Conservation (phyloP, 2,888 invertebrate species). For the Troides aeacus region DNA sequence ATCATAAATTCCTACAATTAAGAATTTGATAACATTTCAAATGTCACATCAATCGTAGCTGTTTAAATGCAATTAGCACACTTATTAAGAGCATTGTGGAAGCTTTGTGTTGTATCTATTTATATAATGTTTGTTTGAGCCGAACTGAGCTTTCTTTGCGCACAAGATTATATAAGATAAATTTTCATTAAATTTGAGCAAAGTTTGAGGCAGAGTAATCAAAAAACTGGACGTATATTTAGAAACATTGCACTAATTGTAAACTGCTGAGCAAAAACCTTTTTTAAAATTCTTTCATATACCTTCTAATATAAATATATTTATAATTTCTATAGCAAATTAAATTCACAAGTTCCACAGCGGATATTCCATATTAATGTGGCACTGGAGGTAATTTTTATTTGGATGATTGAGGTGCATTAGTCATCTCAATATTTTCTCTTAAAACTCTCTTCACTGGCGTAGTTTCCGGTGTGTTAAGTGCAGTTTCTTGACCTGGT, state of each 20-base stretch:
- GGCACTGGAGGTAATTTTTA: conserved; percentile 7
- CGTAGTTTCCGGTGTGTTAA: conserved; percentile 53
- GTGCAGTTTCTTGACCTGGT: conserved; percentile 55
- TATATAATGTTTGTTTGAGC: background rate
- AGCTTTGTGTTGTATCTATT: background rate
- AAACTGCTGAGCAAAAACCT: background rate
- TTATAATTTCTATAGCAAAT: background rate
- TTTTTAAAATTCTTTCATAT: background rate
- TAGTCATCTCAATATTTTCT: conserved; percentile 56
- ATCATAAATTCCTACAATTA: background rate
- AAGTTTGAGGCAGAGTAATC: background rate
- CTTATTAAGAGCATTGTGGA: background rate
- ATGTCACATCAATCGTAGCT: background rate
- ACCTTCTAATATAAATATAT: background rate
- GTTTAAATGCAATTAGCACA: background rate
- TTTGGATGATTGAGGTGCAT: conserved; percentile 40
- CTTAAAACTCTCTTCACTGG: conserved; percentile 44
- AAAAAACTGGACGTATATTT: background rate
- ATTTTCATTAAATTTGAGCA: background rate
- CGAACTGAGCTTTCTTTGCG: background rate
- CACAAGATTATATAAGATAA: background rate
- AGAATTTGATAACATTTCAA: background rate
- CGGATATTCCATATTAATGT: background rate
- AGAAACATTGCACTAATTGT: background rate
- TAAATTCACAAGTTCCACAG: background rate